Percentiles rank a stretch among this genome's conserved stretches.
These are phyloP conservation scores for Hyles euphorbiae DNA, from an alignment of 1,140 invertebrate genomes.

Conservation along the genomic window DNA sequence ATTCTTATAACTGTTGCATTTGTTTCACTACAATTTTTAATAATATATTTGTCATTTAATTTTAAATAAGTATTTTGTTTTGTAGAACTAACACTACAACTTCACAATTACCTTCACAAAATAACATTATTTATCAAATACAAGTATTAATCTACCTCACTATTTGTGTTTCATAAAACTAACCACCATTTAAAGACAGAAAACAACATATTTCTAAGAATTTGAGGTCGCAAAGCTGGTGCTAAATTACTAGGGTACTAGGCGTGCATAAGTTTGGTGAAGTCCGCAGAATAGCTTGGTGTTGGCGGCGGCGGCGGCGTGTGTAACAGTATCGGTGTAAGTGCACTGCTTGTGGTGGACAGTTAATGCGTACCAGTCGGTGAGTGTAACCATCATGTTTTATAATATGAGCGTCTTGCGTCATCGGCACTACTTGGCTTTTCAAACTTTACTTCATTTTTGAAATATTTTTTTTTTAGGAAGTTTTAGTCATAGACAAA, in stretches of 20 bases:
- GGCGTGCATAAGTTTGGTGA: slow-evolving; percentile 64
- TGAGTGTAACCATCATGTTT: slow-evolving; percentile 63
- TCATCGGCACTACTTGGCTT: slow-evolving; percentile 5
- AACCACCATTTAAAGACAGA: too few species aligned
- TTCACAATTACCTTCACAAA: too few species aligned
- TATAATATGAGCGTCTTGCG: slow-evolving; percentile 32
- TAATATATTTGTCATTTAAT: too few species aligned
- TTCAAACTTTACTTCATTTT: slow-evolving; percentile 2
- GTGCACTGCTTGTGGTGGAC: slow-evolving; percentile 71
- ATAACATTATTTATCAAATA: too few species aligned
- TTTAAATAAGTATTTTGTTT: too few species aligned
- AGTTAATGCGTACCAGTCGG: slow-evolving; percentile 66
- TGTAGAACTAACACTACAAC: too few species aligned
- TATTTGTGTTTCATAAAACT: too few species aligned
- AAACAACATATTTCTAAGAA: slow-evolving; percentile 8
- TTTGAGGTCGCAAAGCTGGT: slow-evolving; percentile 52
- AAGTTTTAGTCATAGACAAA: too few species aligned
- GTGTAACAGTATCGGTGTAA: slow-evolving; percentile 65
- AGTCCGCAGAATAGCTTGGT: slow-evolving; percentile 68
- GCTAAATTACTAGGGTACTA: slow-evolving; percentile 56
- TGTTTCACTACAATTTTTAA: too few species aligned
- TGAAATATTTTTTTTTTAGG: too few species aligned
- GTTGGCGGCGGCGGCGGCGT: slow-evolving; percentile 55
- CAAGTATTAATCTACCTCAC: too few species aligned
- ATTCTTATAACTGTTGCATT: too few species aligned